These are phyloP conservation scores for Listronotus oregonensis DNA, from an alignment of 1,140 invertebrate genomes.

Conservation along the genomic window DNA sequence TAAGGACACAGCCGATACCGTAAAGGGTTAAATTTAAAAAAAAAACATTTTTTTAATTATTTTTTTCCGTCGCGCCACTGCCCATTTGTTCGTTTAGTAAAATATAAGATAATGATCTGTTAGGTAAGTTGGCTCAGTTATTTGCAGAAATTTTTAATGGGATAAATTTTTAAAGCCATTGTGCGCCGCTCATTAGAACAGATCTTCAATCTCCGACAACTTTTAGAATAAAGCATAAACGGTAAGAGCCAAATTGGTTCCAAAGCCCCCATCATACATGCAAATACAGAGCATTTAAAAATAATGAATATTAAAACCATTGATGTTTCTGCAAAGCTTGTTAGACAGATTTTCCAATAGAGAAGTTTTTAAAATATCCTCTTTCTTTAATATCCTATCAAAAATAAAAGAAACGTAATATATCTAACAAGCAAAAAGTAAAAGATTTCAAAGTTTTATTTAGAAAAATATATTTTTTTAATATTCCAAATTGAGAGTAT, in stretches of 20 bases:
- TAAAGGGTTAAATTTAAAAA: too few relatives aligned
- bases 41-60: too few relatives aligned
- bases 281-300: conserved; percentile 45
- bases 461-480: too few relatives aligned
- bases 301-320: conserved; percentile 50
- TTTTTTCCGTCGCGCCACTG: background rate
- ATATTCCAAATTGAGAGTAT: too few relatives aligned
- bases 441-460: too few relatives aligned
- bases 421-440: too few relatives aligned
- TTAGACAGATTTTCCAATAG: conserved; percentile 28
- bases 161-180: conserved; percentile 43
- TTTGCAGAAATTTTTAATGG: conserved; percentile 44
- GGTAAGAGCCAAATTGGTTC: conserved; percentile 4
- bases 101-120: conserved; percentile 45
- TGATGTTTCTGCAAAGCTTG: conserved; percentile 44
- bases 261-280: conserved; percentile 42
- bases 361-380: background rate
- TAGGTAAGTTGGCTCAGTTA: conserved; percentile 46
- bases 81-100: background rate
- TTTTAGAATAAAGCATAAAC: background rate
- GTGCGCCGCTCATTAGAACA: conserved; percentile 38
- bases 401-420: too few relatives aligned
- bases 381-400: too few relatives aligned
- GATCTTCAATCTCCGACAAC: conserved; percentile 24
- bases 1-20: too few relatives aligned